These are phyloP conservation scores for Cyclargus thomasi DNA, from an alignment of 1,140 invertebrate genomes.

Conservation along the genomic window DNA sequence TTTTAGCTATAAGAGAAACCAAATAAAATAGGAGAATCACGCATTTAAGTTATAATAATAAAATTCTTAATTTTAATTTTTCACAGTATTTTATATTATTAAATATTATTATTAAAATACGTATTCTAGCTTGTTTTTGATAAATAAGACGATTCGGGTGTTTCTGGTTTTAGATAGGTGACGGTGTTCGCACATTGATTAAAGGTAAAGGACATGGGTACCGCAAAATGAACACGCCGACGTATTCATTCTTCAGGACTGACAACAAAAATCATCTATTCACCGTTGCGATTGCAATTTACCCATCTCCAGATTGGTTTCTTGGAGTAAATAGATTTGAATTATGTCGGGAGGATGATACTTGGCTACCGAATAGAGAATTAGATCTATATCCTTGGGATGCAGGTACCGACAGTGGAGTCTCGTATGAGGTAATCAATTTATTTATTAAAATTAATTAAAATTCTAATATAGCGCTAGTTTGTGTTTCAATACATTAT, in stretches of 20 bases:
- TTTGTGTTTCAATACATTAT: too few species aligned
- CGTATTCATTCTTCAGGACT: conserved; percentile 51
- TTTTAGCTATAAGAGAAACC: too few species aligned
- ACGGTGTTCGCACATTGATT: conserved; percentile 56
- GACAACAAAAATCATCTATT: conserved; percentile 52
- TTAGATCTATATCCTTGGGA: conserved; percentile 60
- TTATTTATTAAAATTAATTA: too few species aligned
- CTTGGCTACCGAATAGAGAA: conserved; percentile 53
- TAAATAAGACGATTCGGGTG: background rate
- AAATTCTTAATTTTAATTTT: too few species aligned
- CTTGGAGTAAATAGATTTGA: conserved; percentile 57
- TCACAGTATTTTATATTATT: too few species aligned
- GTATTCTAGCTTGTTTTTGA: too few species aligned
- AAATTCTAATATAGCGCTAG: too few species aligned
- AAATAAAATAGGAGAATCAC: too few species aligned
- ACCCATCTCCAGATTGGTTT: conserved; percentile 65
- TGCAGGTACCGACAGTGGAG: conserved; percentile 59
- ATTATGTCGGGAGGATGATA: conserved; percentile 51
- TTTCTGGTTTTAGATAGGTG: conserved; percentile 41
- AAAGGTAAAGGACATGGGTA: conserved; percentile 63
- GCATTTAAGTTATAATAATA: too few species aligned
- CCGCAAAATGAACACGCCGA: conserved; percentile 50
- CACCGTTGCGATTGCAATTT: conserved; percentile 43
- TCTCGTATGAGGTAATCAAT: conserved; percentile 60
- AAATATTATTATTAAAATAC: too few species aligned